Evolutionary conservation across 2,888 invertebrate species (phyloP).

Genomic region (Lordiphosa fenestrarum): DNA sequence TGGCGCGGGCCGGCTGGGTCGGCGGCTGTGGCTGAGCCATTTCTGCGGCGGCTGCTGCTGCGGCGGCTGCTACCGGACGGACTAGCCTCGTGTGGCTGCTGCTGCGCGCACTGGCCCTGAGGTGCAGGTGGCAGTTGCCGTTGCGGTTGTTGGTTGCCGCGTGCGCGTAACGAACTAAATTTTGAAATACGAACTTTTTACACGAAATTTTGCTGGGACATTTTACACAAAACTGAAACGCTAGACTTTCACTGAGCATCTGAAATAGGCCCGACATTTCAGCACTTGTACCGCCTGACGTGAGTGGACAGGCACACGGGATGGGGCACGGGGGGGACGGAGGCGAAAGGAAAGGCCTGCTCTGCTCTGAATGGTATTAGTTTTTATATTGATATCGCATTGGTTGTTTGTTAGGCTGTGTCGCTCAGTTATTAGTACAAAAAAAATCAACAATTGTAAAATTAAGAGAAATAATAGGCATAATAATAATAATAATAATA

Average conservation of each 20-base stretch:
- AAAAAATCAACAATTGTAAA: conserved; percentile 69
- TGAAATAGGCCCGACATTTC: conserved; percentile 11
- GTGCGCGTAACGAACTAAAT: conserved; percentile 39
- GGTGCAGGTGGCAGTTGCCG: neutral
- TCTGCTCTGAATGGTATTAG: neutral
- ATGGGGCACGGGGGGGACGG: no score
- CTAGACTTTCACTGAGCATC: conserved; percentile 49
- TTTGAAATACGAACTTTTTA: conserved; percentile 49
- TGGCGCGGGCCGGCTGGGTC: conserved; percentile 11
- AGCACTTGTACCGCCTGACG: no score
- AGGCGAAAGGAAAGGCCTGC: neutral
- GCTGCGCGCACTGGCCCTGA: neutral
- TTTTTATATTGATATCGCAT: conserved; percentile 46
- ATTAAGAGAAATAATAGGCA: conserved; percentile 64
- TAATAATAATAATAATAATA: conserved; percentile 36
- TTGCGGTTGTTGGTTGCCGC: conserved; percentile 7
- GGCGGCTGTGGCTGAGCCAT: conserved; percentile 30
- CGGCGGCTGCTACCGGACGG: neutral
- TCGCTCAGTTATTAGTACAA: conserved; percentile 38
- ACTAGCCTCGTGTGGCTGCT: no score
- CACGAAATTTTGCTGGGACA: conserved; percentile 59
- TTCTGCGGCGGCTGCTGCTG: conserved; percentile 1
- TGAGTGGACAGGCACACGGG: no score
- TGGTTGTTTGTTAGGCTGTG: conserved; percentile 7
- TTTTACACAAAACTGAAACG: conserved; percentile 58